phyloP scores from a whole-genome alignment of 2,888 invertebrate species.

The Pollenia labialis region DNA sequence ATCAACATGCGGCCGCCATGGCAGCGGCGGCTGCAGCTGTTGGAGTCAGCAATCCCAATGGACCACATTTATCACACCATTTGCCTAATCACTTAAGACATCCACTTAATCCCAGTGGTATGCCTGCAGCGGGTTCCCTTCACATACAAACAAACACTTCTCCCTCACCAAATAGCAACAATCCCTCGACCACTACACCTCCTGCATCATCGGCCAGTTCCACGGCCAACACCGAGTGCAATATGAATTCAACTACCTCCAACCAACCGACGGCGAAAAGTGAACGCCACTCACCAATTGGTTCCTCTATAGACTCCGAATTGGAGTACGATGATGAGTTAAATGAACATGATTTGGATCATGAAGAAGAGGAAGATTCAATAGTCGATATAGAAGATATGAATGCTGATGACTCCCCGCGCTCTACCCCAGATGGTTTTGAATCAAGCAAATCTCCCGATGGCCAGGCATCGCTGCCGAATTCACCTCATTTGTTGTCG shows the following conservation, averaged over 20 bases:
- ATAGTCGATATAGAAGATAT: slow-evolving; percentile 93
- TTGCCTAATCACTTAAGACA: slow-evolving; percentile 74
- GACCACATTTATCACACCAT: slow-evolving; percentile 68
- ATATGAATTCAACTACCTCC: slow-evolving; percentile 70
- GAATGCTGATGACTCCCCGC: slow-evolving; percentile 85
- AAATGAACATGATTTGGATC: slow-evolving; percentile 79
- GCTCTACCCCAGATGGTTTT: slow-evolving; percentile 83
- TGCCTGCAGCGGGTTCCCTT: slow-evolving; percentile 77
- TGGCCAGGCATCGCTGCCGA: slow-evolving; percentile 76
- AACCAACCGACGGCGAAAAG: slow-evolving; percentile 78
- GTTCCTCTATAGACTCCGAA: slow-evolving; percentile 84
- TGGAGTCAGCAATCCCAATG: slow-evolving; percentile 65
- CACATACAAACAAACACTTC: slow-evolving; percentile 63
- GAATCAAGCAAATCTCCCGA: slow-evolving; percentile 83
- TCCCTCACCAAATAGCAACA: slow-evolving; percentile 62
- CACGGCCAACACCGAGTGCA: slow-evolving; percentile 75
- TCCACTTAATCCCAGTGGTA: slow-evolving; percentile 80
- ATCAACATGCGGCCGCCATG: slow-evolving; percentile 78
- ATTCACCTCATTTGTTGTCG: slow-evolving; percentile 80
- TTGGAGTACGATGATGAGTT: slow-evolving; percentile 82
- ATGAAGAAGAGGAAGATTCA: slow-evolving; percentile 85
- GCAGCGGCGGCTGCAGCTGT: slow-evolving; percentile 76
- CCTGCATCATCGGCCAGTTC: slow-evolving; percentile 78
- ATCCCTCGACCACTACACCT: slow-evolving; percentile 75
- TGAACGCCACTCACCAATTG: slow-evolving; percentile 84